A percentile compares a stretch with the other conserved stretches of the same genome.
These are phyloP conservation scores for Noctua fimbriata DNA, from an alignment of 2,888 invertebrate species.

Conservation along the genomic window DNA sequence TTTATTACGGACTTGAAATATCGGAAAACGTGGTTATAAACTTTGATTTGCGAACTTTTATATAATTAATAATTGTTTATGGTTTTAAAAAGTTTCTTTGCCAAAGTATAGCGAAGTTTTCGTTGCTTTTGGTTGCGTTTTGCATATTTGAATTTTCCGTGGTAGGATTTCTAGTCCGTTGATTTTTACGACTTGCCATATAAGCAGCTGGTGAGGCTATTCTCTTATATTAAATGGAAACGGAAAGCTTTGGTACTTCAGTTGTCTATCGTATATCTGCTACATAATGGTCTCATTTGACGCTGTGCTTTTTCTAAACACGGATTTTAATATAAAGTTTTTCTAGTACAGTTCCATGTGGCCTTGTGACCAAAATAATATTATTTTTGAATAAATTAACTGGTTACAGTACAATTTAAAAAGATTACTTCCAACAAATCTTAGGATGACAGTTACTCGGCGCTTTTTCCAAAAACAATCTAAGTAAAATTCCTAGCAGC, in stretches of 20 bases:
- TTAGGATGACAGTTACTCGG: no score
- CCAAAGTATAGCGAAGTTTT: slow-evolving; percentile 17
- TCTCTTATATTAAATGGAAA: slow-evolving; percentile 14
- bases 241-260: not conserved
- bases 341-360: not conserved
- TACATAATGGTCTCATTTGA: not conserved
- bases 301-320: not conserved
- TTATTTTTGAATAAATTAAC: no score
- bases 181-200: slow-evolving; percentile 40
- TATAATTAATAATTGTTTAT: slow-evolving; percentile 23
- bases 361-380: not conserved
- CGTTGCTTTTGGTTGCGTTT: slow-evolving; percentile 24
- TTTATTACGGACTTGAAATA: slow-evolving; percentile 55
- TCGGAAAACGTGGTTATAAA: slow-evolving; percentile 34
- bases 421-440: no score
- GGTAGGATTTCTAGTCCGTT: slow-evolving; percentile 41
- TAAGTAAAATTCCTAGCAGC: not conserved
- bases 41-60: slow-evolving; percentile 45
- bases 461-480: not conserved
- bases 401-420: not conserved
- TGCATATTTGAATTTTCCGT: slow-evolving; percentile 23
- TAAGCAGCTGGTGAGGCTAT: slow-evolving; percentile 39
- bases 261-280: not conserved
- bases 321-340: not conserved
- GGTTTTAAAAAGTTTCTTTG: slow-evolving; percentile 1